Evolutionary conservation across 2,113 vertebrate species (phyloP).

Genomic region (Lophochroa leadbeateri): DNA sequence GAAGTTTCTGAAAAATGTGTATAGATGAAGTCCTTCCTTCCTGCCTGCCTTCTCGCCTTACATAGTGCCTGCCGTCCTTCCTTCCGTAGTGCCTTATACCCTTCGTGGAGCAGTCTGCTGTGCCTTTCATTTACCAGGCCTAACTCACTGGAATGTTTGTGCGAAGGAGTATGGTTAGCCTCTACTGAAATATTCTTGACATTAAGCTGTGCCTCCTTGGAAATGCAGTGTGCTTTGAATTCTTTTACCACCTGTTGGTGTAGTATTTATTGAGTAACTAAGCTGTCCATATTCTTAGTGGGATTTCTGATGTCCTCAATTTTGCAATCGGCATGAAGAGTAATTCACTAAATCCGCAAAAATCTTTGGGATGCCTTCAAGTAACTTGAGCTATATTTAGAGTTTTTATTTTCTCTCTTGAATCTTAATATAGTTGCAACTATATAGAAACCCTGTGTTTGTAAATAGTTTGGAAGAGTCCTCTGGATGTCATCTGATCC

Average conservation of each 20-base stretch:
- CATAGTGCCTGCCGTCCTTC: too few relatives aligned
- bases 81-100: background rate
- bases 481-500: background rate
- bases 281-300: constrained; percentile 23
- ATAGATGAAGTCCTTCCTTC: background rate
- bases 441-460: background rate
- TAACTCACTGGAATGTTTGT: background rate
- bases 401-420: background rate
- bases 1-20: background rate
- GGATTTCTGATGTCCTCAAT: constrained; percentile 21
- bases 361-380: background rate
- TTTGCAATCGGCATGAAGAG: background rate
- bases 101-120: background rate
- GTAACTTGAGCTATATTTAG: background rate
- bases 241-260: constrained; percentile 28
- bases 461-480: background rate
- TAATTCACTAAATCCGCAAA: constrained; percentile 19
- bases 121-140: background rate
- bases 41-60: background rate
- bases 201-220: background rate
- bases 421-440: background rate
- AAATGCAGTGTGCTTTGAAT: background rate
- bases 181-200: constrained; percentile 1
- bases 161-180: background rate
- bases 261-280: constrained; percentile 48